Evolutionary conservation across 2,113 vertebrate genomes (phyloP), one percentile per base, ranked within the genome.

Genomic region (Tenebrosternarchus preto): DNA sequence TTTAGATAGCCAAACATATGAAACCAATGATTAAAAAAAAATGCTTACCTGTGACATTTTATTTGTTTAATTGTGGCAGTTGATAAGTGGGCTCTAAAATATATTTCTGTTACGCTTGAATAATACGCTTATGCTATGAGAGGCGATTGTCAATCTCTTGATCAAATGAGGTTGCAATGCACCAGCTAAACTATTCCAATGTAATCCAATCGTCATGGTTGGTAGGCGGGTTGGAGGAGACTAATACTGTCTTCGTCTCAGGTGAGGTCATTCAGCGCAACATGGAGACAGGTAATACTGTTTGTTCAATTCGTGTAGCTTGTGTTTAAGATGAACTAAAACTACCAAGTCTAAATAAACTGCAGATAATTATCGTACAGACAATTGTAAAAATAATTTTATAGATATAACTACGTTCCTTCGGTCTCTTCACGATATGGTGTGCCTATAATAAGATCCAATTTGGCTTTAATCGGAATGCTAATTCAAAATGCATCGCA

Each of bases 271-370:
- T 77, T 85, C 83, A 63, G 79, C 81, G 31, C 85, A 86, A 82
- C 85, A 85, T 75, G 89, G 86, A 89, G 78, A 71, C 87, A 91
- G 91, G 92, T 91, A 91, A 89, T 22, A 36, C 27, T 59, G 29
- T 67, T 61, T 74, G 25, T 87, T 80, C 60, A 36, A 73, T 64
- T 12, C 24, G 61, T 53, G 64, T 82, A 39, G 29, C 80, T 85
- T 83, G n/a, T 74, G 4, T 59, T 66, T 59, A 29, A 39, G 60
- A 22, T 31, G 17, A 5, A 11, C 24, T 69, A 24, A 4, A 12
- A 60, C 12, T 39, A 53, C 6, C 56, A 50, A 50, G 5, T 46
- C 56, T 29, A 25, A 25, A 57, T 68, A 11, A 25, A 20, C 5
- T 17, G 25, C 8, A 33, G 60, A 31, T 27, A 17, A 6, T 55